Percentiles rank a stretch among this genome's conserved stretches.
These are phyloP conservation scores for Ancistrus triradiatus DNA, from an alignment of 2,113 vertebrate species.

Conservation along the genomic window DNA sequence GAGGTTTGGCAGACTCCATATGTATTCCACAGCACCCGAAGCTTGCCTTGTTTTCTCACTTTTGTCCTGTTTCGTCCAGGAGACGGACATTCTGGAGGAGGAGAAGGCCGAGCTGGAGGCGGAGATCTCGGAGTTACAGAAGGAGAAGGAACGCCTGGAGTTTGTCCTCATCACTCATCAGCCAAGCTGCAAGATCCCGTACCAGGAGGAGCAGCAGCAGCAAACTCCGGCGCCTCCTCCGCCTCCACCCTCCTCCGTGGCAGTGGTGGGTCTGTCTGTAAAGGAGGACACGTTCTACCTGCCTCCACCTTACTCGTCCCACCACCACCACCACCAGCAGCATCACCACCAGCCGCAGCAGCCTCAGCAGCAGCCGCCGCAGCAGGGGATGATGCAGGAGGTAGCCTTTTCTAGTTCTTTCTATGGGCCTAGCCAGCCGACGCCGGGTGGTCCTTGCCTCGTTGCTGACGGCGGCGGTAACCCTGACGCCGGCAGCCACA, in stretches of 20 bases:
- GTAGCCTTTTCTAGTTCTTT: conserved; percentile 89
- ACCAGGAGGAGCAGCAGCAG: conserved; percentile 70
- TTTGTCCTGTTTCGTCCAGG: conserved; percentile 60
- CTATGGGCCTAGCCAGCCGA: conserved; percentile 79
- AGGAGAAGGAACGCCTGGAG: conserved; percentile 93
- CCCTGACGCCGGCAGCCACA: conserved; percentile 77
- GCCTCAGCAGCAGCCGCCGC: conserved; percentile 59
- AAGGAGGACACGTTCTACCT: conserved; percentile 83
- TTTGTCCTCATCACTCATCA: conserved; percentile 92
- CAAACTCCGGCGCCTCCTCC: conserved; percentile 47
- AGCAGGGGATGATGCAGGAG: conserved; percentile 79
- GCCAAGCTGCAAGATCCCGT: conserved; percentile 86
- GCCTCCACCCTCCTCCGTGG: conserved; percentile 60
- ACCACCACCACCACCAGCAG: conserved; percentile 62
- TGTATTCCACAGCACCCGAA: too few species aligned
- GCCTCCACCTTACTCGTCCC: conserved; percentile 71
- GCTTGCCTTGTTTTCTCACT: neutral
- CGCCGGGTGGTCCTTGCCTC: conserved; percentile 75
- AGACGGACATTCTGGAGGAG: conserved; percentile 92
- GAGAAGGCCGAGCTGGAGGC: conserved; percentile 91
- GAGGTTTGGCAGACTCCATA: too few species aligned
- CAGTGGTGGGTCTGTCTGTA: conserved; percentile 72
- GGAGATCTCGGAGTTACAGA: conserved; percentile 90
- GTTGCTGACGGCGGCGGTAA: conserved; percentile 65
- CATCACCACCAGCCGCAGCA: conserved; percentile 56